phyloP scores from a whole-genome alignment of 2,113 vertebrate species.

The Gallinago media region DNA sequence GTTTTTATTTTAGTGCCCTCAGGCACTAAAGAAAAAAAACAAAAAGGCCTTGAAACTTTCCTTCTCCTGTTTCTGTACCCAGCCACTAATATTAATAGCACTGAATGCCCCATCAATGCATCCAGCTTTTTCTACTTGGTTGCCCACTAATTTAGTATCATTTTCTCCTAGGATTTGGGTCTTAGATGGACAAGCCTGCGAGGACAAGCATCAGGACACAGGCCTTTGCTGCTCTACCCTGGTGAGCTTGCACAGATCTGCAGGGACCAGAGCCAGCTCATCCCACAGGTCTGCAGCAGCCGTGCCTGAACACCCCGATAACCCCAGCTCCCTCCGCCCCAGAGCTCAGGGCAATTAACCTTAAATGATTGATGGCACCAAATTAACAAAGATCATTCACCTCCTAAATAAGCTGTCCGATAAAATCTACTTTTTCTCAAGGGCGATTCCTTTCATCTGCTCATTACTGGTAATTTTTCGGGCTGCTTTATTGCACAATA shows the following conservation, averaged over 20 bases:
- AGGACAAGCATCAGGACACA: neutral
- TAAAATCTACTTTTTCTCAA: constrained; percentile 42
- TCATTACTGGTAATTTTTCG: neutral
- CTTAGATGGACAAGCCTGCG: neutral
- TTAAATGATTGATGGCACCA: constrained; percentile 36
- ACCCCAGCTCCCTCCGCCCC: neutral
- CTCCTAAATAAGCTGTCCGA: constrained; percentile 58
- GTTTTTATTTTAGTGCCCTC: neutral
- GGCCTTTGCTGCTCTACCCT: neutral
- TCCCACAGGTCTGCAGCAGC: neutral
- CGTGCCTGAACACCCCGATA: neutral
- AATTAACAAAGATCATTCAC: constrained; percentile 49
- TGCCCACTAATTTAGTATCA: neutral
- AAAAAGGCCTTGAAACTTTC: neutral
- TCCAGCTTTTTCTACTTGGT: neutral
- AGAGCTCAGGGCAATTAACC: constrained; percentile 9
- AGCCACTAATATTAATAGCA: neutral
- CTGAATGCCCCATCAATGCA: neutral
- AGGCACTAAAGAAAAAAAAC: neutral
- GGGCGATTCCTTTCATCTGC: constrained; percentile 48
- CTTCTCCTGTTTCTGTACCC: neutral
- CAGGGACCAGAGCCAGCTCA: neutral
- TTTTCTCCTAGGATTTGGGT: neutral
- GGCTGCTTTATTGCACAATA: neutral
- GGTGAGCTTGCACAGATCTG: neutral